Base-by-base conservation (phyloP, 37 sponge, comb jelly and placozoan species). In the Hexactinellida sp. region DNA sequence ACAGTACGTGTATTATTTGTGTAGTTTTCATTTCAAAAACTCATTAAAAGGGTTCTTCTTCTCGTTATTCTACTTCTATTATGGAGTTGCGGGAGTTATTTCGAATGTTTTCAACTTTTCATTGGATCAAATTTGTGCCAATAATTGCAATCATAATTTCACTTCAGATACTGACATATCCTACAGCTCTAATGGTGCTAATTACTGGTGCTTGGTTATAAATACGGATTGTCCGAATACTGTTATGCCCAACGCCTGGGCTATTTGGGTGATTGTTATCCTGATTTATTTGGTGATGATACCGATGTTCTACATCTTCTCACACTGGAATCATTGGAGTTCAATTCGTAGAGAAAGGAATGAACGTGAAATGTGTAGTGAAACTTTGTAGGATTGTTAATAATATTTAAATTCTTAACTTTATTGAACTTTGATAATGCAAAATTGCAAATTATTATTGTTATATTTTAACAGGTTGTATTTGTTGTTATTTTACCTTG, bases 41-140 rank as follows among this genome's bases (percentile, higher is more conserved):
- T 63, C 76, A 63, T 7, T 63, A 23, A 63, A n/a, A 63, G 76
- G 76, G 30, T 63, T 63, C 76, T 63, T 63, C 13, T 63, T 63
- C 30, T 63, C 76, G 34, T 63, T 63, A 63, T 63, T 63, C 30
- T 63, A 25, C 30, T 63, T 63, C 76, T 63, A 63, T 63, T 63
- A 63, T 63, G 76, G 76, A 21, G 76, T 63, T 21, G 76, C 76
- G 5, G 76, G 76, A 32, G 21, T 63, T n/a, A 63, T 63, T 21
- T 63, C 76, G 28, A 63, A 63, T 63, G 5, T 63, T 63, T 10
- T 63, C 30, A 25, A 63, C 34, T 63, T 63, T n/a, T 21, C 76
- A 21, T 63, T 63, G 1, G 76, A 63, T 63, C 76, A 63, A 63
- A 23, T 63, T 7, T 63, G 76, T 63, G 3, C 3, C 30, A n/a